Evolutionary conservation across 2,797 vertebrate genomes (phyloP).

Genomic region (Champsocephalus gunnari): DNA sequence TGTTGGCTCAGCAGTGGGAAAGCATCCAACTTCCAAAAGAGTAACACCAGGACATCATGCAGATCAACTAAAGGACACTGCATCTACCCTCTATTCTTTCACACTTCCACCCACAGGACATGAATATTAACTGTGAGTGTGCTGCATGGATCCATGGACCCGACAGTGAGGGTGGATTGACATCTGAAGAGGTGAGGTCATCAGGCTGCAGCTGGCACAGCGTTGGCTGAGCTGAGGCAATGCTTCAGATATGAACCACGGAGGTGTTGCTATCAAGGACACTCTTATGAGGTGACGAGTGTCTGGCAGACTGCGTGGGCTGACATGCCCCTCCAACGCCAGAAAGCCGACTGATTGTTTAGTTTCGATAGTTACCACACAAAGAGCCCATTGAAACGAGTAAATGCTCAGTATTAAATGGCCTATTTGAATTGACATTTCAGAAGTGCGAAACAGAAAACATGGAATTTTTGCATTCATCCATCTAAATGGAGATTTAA

Average conservation of each 20-base stretch:
- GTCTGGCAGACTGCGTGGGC: slow-evolving; percentile 68
- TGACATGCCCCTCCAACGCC: not conserved
- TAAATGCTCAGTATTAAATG: slow-evolving; percentile 42
- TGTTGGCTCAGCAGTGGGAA: slow-evolving; percentile 26
- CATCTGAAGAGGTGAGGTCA: slow-evolving; percentile 70
- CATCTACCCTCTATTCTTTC: slow-evolving; percentile 22
- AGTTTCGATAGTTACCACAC: slow-evolving; percentile 70
- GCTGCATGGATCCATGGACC: slow-evolving; percentile 33
- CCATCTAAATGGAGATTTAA: slow-evolving; percentile 32
- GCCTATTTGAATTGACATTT: slow-evolving; percentile 62
- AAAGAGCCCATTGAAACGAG: slow-evolving; percentile 60
- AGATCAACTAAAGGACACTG: slow-evolving; percentile 29
- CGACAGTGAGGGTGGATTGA: slow-evolving; percentile 42
- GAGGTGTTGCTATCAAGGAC: slow-evolving; percentile 67
- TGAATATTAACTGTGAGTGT: slow-evolving; percentile 14
- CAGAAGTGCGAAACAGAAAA: slow-evolving; percentile 22
- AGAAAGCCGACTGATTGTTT: slow-evolving; percentile 57
- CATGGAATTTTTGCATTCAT: slow-evolving; percentile 16
- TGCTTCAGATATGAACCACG: slow-evolving; percentile 66
- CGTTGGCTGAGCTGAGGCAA: slow-evolving; percentile 66
- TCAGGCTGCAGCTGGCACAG: slow-evolving; percentile 60
- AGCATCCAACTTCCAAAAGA: slow-evolving; percentile 45
- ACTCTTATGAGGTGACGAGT: slow-evolving; percentile 58
- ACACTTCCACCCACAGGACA: slow-evolving; percentile 26
- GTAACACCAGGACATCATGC: slow-evolving; percentile 48